These are phyloP conservation scores for Odiellus spinosus DNA, from an alignment of 2,888 invertebrate genomes.

Conservation along the genomic window DNA sequence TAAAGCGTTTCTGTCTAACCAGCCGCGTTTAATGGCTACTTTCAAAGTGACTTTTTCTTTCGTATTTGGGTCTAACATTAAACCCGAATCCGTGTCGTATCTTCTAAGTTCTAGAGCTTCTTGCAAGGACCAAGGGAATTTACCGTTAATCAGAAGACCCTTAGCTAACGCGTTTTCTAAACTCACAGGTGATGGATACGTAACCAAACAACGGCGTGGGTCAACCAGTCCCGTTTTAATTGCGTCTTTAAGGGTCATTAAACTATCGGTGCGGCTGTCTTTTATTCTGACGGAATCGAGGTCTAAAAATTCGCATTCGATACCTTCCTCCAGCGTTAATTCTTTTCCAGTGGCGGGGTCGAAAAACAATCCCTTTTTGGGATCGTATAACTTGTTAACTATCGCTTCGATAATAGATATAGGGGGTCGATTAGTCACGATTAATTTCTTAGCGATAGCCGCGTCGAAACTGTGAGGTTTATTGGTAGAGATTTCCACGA, in stretches of 20 bases:
- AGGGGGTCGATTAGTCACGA: constrained; percentile 28
- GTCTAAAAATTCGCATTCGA: constrained; percentile 47
- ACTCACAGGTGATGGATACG: constrained; percentile 13
- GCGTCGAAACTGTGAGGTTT: constrained; percentile 38
- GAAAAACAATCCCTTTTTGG: constrained; percentile 51
- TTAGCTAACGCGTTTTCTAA: constrained; percentile 17
- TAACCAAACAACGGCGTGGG: constrained; percentile 16
- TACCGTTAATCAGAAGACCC: constrained; percentile 22
- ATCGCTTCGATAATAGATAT: constrained; percentile 29
- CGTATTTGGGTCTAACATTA: constrained; percentile 45
- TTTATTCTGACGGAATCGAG: constrained; percentile 48
- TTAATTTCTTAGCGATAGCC: constrained; percentile 31
- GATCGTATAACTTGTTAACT: constrained; percentile 66
- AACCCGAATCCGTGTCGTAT: constrained; percentile 56
- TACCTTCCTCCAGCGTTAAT: constrained; percentile 62
- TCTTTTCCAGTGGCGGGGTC: constrained; percentile 71
- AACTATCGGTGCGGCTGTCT: constrained; percentile 43
- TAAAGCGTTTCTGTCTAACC: constrained; percentile 58
- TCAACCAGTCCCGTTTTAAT: constrained; percentile 31
- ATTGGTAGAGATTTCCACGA: constrained; percentile 45
- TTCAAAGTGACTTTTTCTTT: constrained; percentile 36
- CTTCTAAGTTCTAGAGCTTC: constrained; percentile 64
- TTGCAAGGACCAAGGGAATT: constrained; percentile 63
- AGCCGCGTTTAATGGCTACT: constrained; percentile 31
- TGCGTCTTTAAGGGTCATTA: constrained; percentile 52